Base-by-base conservation (phyloP, 2,797 vertebrate species). In the Crax fasciolata region DNA sequence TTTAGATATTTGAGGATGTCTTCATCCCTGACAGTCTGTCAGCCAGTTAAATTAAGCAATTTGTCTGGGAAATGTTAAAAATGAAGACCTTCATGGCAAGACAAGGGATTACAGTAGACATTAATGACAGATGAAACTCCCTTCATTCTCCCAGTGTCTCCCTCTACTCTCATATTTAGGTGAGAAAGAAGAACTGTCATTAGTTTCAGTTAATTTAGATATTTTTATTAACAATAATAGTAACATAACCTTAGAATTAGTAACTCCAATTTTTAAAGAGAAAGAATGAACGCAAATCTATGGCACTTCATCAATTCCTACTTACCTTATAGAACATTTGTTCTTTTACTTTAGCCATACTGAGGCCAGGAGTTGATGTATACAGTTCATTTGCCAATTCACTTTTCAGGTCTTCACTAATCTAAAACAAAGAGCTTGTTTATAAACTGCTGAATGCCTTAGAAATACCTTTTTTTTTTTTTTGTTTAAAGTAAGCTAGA, bases 251-350 rank as follows among this genome's bases (percentile, higher is more conserved):
- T 73, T 76, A 51, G n/a, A 71, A 80, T 54, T 6, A 79, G 20
- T 68, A 92, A 63, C 16, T 74, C 24, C 11, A 54, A 46, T 19
- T 59, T 79, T 92, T 75, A 89, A 23, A 35, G 32, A 70, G 49
- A 52, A 18, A 80, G 11, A 87, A 71, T 10, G 11, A 87, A 71
- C 10, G 10, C 10, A 93, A 11, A 32, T 38, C 5, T 57, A 57
- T 27, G 15, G 38, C 62, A 75, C 7, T 51, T 13, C 12, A 13
- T 5, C 8, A 28, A 38, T 38, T 63, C 61, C 78, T 59, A 70
- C 98, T 98, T 96, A 99, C 99, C 98, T 99, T 99, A 97, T 99
- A 99, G 96, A 99, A 98, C 76, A 98, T 98, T 44, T 98, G 97
- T 3, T 96, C 91, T 82, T 97, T 98, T 35, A 98, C 83, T 28